Evolutionary conservation across 2,113 vertebrate species (phyloP), one percentile per base, ranked within the genome.

Genomic region (Crypturellus undulatus): DNA sequence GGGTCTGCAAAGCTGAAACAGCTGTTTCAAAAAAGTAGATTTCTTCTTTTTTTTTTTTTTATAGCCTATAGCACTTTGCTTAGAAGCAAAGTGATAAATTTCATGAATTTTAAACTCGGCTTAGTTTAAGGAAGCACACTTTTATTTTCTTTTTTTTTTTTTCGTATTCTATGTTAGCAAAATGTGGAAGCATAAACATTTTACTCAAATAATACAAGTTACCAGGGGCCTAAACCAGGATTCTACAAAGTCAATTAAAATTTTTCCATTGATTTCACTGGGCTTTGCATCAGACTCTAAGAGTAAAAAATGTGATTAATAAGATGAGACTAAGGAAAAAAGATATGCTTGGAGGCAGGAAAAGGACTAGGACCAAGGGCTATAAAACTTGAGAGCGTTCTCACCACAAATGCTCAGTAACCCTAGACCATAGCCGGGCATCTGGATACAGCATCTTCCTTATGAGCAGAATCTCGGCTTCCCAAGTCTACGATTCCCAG

Each of bases 401-500:
- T 91, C 68, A 30, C 52, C 85, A 67, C 77, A 84, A 89, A 71
- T 49, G 86, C 76, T 92, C 67, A 8, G 96, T 96, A 97, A 97
- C 90, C 72, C 84, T 96, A 96, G 89, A 96, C 95, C 87, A 19
- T 45, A 92, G 51, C 79, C 49, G 92, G 95, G 90, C 85, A 94
- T 92, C 91, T 95, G 87, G 96, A 81, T 84, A 90, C 84, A 91
- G 77, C 94, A 89, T 97, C 95, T 96, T 96, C 96, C 87, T 71
- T 56, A 58, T 60, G 21, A 10, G 5, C 45, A 65, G 51, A n/a
- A 19, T 24, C 80, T 65, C 79, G 15, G 83, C 78, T 79, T 86
- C 96, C 95, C 79, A n/a, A 73, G 52, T 59, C 90, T 79, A 36
- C 1, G 0, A 47, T 81, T 84, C 90, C 90, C 21, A 2, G 22